These are phyloP conservation scores for Trichonephila inaurata DNA, from an alignment of 1,140 invertebrate species.

Conservation along the genomic window DNA sequence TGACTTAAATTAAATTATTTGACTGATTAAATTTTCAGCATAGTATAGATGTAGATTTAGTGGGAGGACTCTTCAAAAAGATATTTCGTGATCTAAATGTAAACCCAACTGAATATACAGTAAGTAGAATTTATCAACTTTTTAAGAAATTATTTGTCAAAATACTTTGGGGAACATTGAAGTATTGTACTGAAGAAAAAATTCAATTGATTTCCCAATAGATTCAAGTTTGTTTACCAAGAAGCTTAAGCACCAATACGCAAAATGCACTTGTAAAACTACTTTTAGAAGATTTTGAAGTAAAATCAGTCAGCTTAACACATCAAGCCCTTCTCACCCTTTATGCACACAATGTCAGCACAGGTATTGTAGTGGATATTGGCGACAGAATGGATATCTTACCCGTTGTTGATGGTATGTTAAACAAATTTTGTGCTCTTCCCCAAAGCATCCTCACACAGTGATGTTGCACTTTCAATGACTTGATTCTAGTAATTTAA, in stretches of 20 bases:
- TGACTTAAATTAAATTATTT: slow-evolving; percentile 69
- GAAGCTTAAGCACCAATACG: slow-evolving; percentile 81
- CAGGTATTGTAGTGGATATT: slow-evolving; percentile 85
- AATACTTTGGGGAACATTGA: neutral
- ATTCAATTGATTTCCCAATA: neutral
- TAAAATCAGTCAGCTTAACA: slow-evolving; percentile 83
- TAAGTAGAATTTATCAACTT: slow-evolving; percentile 71
- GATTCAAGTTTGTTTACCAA: slow-evolving; percentile 82
- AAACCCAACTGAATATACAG: slow-evolving; percentile 81
- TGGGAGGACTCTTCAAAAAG: slow-evolving; percentile 82
- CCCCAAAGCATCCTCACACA: too few relatives aligned
- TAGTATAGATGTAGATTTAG: slow-evolving; percentile 80
- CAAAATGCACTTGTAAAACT: slow-evolving; percentile 80
- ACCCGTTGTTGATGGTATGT: slow-evolving; percentile 84
- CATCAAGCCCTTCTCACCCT: slow-evolving; percentile 84
- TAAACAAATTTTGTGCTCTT: neutral
- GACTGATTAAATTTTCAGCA: slow-evolving; percentile 80
- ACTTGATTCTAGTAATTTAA: too few relatives aligned
- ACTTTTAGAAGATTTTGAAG: slow-evolving; percentile 81
- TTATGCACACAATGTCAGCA: slow-evolving; percentile 85
- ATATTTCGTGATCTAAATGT: slow-evolving; percentile 82
- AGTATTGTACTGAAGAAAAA: neutral
- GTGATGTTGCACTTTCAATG: too few relatives aligned
- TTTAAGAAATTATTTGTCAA: too few relatives aligned
- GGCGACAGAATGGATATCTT: slow-evolving; percentile 85